Evolutionary conservation across 2,113 vertebrate genomes (phyloP).

Genomic region (Myrmecobius fasciatus): DNA sequence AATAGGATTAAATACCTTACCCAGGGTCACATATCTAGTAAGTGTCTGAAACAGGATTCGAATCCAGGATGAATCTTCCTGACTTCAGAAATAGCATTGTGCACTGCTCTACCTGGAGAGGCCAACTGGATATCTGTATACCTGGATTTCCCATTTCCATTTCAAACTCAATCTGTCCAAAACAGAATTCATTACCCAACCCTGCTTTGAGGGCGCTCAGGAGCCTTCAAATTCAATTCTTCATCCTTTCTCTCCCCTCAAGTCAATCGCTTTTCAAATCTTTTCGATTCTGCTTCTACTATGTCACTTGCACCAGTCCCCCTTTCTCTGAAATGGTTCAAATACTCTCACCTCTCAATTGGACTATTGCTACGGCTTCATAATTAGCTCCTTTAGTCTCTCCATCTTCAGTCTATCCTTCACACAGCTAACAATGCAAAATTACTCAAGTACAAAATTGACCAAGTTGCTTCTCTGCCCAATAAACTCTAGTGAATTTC

Average conservation of each 20-base stretch:
- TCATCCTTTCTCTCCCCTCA: not conserved
- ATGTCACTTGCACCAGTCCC: not conserved
- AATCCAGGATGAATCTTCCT: not conserved
- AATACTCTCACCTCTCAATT: not conserved
- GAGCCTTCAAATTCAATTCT: not conserved
- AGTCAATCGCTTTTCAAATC: not conserved
- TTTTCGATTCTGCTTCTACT: not conserved
- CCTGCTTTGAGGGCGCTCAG: not conserved
- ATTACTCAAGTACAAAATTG: not conserved
- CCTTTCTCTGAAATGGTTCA: not conserved
- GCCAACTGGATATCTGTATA: not conserved
- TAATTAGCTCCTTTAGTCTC: not conserved
- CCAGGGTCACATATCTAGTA: not conserved
- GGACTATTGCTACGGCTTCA: not conserved
- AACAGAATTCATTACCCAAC: too few relatives aligned
- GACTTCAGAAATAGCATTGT: not conserved
- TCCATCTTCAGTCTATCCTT: not conserved
- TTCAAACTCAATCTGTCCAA: not conserved
- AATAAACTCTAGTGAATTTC: not conserved
- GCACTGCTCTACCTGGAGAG: not conserved
- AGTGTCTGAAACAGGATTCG: not conserved
- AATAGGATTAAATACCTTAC: not conserved
- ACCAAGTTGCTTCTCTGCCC: not conserved
- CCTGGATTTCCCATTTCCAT: not conserved
- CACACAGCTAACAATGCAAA: not conserved